A percentile compares a stretch with the other conserved stretches of the same genome.
Evolutionary conservation across 2,113 vertebrate species (phyloP).

Genomic region (Microtus pennsylvanicus): DNA sequence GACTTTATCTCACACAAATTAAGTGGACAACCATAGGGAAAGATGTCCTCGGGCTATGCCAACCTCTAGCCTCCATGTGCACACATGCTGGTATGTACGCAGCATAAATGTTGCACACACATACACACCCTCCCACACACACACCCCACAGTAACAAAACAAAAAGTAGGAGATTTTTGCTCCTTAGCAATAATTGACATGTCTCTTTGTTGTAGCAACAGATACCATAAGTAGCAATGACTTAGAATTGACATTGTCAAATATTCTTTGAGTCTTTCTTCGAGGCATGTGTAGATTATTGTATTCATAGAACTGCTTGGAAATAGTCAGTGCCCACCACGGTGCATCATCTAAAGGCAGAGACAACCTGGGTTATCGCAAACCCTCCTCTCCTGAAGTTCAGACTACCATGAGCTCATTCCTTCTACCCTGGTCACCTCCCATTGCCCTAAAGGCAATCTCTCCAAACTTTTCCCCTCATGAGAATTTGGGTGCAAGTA

Average conservation of each 20-base stretch:
- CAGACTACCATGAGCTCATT: background rate
- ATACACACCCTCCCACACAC: background rate
- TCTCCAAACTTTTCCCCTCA: background rate
- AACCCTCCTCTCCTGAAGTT: background rate
- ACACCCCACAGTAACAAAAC: background rate
- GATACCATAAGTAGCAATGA: slow-evolving; percentile 47
- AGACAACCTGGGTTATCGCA: background rate
- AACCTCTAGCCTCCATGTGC: background rate
- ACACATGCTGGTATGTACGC: background rate
- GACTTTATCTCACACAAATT: background rate
- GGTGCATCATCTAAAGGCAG: slow-evolving; percentile 7
- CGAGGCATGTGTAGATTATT: background rate
- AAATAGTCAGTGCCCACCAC: slow-evolving; percentile 29
- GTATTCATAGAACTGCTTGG: slow-evolving; percentile 54
- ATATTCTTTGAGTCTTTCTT: slow-evolving; percentile 43
- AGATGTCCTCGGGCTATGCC: background rate
- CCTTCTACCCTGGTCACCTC: background rate
- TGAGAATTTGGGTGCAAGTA: background rate
- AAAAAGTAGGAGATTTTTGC: background rate
- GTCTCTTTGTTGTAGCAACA: slow-evolving; percentile 27
- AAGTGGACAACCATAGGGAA: background rate
- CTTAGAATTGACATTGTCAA: slow-evolving; percentile 65
- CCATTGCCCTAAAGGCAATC: background rate
- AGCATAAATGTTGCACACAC: background rate
- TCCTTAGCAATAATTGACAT: slow-evolving; percentile 41